Percentiles rank a stretch among this genome's conserved stretches.
Conservation (phyloP, 2,113 vertebrate genomes). For the Phaetusa simplex region DNA sequence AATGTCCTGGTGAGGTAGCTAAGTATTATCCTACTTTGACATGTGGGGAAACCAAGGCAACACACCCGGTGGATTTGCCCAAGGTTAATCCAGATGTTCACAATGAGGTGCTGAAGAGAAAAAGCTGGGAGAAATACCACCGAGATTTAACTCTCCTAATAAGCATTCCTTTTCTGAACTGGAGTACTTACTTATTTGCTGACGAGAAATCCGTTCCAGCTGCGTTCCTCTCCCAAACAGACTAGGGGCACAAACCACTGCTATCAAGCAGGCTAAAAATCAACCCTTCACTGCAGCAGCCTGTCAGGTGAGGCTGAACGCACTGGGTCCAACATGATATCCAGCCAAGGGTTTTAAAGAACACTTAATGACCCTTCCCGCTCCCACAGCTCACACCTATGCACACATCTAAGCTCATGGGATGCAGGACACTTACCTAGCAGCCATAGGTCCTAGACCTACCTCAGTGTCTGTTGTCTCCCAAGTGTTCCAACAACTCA, state of each 20-base stretch:
- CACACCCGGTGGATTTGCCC: background rate
- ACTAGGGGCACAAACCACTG: background rate
- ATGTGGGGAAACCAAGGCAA: background rate
- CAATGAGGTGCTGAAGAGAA: background rate
- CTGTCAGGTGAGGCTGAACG: background rate
- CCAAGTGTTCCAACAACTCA: background rate
- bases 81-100: constrained; percentile 18
- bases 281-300: background rate
- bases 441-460: background rate
- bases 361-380: background rate
- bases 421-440: background rate
- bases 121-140: background rate
- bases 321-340: background rate
- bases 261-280: background rate
- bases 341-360: background rate
- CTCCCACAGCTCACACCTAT: background rate
- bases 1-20: background rate
- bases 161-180: background rate
- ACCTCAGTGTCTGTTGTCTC: background rate
- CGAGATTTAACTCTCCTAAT: background rate
- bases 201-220: background rate
- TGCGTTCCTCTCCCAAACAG: background rate
- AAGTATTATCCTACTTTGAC: background rate
- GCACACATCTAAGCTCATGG: background rate
- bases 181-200: background rate